These are phyloP conservation scores for Tachysurus fulvidraco DNA, from an alignment of 2,113 vertebrate species.

Conservation along the genomic window DNA sequence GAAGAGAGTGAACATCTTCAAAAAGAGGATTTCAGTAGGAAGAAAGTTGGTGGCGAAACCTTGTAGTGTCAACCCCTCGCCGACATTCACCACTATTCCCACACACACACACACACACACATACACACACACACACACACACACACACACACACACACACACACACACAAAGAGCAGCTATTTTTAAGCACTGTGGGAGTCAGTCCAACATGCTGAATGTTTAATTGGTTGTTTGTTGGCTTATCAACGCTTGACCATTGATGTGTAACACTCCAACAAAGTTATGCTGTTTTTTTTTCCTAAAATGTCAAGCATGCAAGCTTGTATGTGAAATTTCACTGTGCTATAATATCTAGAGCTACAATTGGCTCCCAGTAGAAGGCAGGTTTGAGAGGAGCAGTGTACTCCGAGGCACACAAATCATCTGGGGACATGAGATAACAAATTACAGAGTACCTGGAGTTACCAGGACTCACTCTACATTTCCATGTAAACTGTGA, in stretches of 20 bases:
- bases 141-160: neutral
- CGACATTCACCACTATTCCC: neutral
- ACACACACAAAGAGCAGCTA: constrained; percentile 23
- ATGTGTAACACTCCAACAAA: constrained; percentile 24
- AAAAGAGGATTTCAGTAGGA: constrained; percentile 51
- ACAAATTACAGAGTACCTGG: constrained; percentile 36
- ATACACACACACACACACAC: neutral
- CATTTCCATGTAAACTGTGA: constrained; percentile 23
- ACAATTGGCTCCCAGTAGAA: neutral
- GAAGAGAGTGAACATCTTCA: constrained; percentile 57
- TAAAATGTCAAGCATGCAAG: neutral
- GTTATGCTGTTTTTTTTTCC: neutral
- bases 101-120: too few species aligned
- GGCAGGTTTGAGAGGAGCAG: neutral
- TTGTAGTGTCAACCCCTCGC: constrained; percentile 3
- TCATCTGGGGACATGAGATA: constrained; percentile 45
- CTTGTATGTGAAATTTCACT: neutral
- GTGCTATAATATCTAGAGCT: constrained; percentile 7
- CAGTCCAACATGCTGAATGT: constrained; percentile 24
- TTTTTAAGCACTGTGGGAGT: constrained; percentile 29
- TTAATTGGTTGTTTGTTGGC: constrained; percentile 52
- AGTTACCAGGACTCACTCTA: constrained; percentile 29
- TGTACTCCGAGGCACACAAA: neutral
- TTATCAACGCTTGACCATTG: constrained; percentile 55
- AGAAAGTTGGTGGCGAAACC: constrained; percentile 47